phyloP scores from a whole-genome alignment of 2,888 invertebrate genomes.

The Parnassius mnemosyne region DNA sequence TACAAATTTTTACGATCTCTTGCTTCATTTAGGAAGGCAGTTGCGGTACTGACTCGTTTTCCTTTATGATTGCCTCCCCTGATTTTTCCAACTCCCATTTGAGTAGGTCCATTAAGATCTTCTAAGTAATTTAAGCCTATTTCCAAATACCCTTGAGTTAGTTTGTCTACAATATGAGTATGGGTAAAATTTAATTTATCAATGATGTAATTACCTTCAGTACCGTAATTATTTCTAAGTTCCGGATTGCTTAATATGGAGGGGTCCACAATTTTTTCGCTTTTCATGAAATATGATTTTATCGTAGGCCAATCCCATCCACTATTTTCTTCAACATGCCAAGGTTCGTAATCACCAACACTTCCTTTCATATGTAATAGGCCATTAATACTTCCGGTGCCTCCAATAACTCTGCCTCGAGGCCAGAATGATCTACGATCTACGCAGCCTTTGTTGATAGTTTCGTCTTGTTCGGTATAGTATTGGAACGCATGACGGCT shows the following conservation, averaged over 20 bases:
- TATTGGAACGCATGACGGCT: conserved; percentile 58
- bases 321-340: conserved; percentile 56
- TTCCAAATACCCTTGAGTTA: conserved; percentile 68
- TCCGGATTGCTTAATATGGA: conserved; percentile 59
- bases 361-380: conserved; percentile 66
- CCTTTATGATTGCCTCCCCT: conserved; percentile 75
- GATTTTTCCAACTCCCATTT: conserved; percentile 78
- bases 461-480: conserved; percentile 59
- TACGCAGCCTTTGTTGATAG: conserved; percentile 48
- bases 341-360: conserved; percentile 58
- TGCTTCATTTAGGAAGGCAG: conserved; percentile 66
- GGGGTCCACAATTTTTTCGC: conserved; percentile 64
- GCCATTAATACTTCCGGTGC: conserved; percentile 70
- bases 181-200: conserved; percentile 71
- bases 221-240: conserved; percentile 62
- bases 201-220: conserved; percentile 72
- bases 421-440: conserved; percentile 64
- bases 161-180: conserved; percentile 50
- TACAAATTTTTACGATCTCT: conserved; percentile 56
- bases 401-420: conserved; percentile 64
- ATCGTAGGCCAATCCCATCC: conserved; percentile 69
- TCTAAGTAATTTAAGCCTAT: conserved; percentile 69
- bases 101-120: conserved; percentile 64
- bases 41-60: conserved; percentile 77
- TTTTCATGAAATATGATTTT: conserved; percentile 65